Evolutionary conservation across 2,113 vertebrate genomes (phyloP).

Genomic region (Corydoras maculifer): DNA sequence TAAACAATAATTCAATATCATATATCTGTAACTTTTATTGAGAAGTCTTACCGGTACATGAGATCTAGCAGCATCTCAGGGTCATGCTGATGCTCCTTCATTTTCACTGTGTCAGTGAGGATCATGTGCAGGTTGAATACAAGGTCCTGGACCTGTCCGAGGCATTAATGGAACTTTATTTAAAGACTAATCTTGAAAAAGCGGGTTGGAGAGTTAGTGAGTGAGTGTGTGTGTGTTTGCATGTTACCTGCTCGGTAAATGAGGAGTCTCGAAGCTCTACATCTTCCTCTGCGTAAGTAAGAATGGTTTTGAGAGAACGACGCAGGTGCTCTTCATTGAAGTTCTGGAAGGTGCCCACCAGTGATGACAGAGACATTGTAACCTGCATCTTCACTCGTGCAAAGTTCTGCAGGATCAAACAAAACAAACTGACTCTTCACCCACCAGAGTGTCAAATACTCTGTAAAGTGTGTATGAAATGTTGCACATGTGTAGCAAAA

Average conservation of each 20-base stretch:
- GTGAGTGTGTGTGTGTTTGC: neutral
- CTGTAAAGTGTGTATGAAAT: too few relatives aligned
- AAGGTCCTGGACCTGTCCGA: slow-evolving; percentile 80
- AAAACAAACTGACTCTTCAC: neutral
- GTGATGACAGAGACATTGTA: slow-evolving; percentile 85
- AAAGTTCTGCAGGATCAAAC: slow-evolving; percentile 71
- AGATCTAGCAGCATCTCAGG: slow-evolving; percentile 90
- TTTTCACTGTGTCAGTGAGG: slow-evolving; percentile 87
- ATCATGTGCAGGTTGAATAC: slow-evolving; percentile 95
- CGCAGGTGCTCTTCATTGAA: slow-evolving; percentile 86
- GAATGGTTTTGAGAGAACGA: slow-evolving; percentile 82
- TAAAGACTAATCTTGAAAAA: neutral
- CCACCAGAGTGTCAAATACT: too few relatives aligned
- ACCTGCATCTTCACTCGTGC: slow-evolving; percentile 93
- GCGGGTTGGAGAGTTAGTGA: neutral
- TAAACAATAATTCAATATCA: too few relatives aligned
- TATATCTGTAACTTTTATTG: neutral
- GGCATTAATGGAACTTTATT: neutral
- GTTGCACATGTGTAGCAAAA: neutral
- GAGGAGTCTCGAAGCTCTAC: slow-evolving; percentile 77
- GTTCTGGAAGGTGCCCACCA: slow-evolving; percentile 80
- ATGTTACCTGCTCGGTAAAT: slow-evolving; percentile 78
- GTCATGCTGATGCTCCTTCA: slow-evolving; percentile 90
- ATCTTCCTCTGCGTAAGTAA: slow-evolving; percentile 85
- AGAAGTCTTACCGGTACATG: slow-evolving; percentile 77